A percentile compares a stretch with the other conserved stretches of the same genome.
These are phyloP conservation scores for Dynastes grantii DNA, from an alignment of 2,888 invertebrate genomes.

Conservation along the genomic window DNA sequence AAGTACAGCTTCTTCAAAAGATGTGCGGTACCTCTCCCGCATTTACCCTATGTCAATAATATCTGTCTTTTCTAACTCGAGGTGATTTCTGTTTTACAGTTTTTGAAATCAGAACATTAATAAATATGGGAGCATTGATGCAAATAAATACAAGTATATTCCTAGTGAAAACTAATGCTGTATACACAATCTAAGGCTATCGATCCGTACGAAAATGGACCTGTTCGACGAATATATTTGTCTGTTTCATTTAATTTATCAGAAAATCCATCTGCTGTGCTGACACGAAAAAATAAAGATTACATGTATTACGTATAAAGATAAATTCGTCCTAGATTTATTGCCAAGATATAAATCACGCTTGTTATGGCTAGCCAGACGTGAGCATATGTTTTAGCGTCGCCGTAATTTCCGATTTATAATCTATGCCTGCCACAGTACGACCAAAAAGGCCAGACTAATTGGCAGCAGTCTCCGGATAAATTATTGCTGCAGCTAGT, in stretches of 20 bases:
- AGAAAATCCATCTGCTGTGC: neutral
- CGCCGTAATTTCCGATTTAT: slow-evolving; percentile 53
- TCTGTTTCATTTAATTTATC: neutral
- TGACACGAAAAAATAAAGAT: slow-evolving; percentile 27
- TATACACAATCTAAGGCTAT: too few relatives aligned
- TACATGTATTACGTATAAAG: slow-evolving; percentile 28
- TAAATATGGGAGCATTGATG: too few relatives aligned
- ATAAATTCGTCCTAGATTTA: slow-evolving; percentile 47
- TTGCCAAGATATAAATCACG: slow-evolving; percentile 50
- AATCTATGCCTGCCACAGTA: slow-evolving; percentile 49
- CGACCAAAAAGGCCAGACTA: slow-evolving; percentile 50
- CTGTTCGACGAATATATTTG: neutral
- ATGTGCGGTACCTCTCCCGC: too few relatives aligned
- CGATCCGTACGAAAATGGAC: neutral
- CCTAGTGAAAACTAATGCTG: too few relatives aligned
- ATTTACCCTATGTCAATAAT: too few relatives aligned
- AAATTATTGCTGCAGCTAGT: slow-evolving; percentile 46
- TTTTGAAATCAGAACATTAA: too few relatives aligned
- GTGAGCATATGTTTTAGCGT: slow-evolving; percentile 51
- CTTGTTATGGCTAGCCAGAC: slow-evolving; percentile 48
- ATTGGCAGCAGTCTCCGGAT: slow-evolving; percentile 49
- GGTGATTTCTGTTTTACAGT: too few relatives aligned
- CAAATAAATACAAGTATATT: too few relatives aligned
- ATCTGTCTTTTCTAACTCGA: too few relatives aligned
- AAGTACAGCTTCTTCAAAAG: too few relatives aligned